phyloP scores from a whole-genome alignment of 2,888 invertebrate species.

The Yponomeuta evonymella region DNA sequence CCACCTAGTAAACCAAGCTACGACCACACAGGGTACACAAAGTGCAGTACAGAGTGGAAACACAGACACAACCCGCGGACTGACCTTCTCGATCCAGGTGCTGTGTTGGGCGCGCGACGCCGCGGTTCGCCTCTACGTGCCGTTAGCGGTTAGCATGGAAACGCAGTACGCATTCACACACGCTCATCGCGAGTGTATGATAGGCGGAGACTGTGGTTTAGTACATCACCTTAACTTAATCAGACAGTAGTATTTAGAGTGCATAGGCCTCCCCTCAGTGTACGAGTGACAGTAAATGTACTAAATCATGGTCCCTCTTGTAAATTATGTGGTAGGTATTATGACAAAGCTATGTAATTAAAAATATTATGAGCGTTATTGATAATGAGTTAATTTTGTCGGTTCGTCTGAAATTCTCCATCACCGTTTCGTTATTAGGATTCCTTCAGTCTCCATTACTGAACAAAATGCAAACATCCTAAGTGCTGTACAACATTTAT shows the following conservation, averaged over 20 bases:
- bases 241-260: neutral
- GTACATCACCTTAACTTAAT: neutral
- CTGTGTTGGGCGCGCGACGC: slow-evolving; percentile 74
- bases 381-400: slow-evolving; percentile 8
- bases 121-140: slow-evolving; percentile 69
- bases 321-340: neutral
- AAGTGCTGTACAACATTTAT: slow-evolving; percentile 23
- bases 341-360: slow-evolving; percentile 10
- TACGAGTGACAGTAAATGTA: neutral
- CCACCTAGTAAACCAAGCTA: neutral
- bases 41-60: slow-evolving; percentile 5
- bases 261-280: too few species aligned
- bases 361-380: slow-evolving; percentile 14
- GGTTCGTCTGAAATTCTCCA: slow-evolving; percentile 13
- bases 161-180: slow-evolving; percentile 37
- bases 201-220: neutral
- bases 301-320: slow-evolving; percentile 9
- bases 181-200: slow-evolving; percentile 1
- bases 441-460: slow-evolving; percentile 8
- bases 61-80: slow-evolving; percentile 30
- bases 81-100: slow-evolving; percentile 94
- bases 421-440: slow-evolving; percentile 2
- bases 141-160: slow-evolving; percentile 76
- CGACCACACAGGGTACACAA: neutral
- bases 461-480: slow-evolving; percentile 15